Evolutionary conservation across 2,797 vertebrate genomes (phyloP).

Genomic region (Myoxocephalus aenaeus): DNA sequence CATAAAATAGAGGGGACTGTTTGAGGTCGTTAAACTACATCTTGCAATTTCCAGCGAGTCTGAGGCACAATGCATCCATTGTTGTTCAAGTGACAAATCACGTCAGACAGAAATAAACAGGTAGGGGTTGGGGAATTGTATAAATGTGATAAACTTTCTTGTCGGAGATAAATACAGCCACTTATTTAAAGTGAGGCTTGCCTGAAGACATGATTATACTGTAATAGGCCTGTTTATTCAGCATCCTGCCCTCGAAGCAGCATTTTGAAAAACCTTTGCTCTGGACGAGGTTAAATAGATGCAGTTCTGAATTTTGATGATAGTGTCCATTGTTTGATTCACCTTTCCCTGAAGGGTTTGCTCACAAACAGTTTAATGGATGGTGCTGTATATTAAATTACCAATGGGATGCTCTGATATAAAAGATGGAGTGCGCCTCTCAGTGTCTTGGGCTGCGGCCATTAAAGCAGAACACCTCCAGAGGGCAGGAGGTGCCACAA

Average conservation of each 20-base stretch:
- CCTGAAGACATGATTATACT: constrained; percentile 9
- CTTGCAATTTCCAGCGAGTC: constrained; percentile 1
- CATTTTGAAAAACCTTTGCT: constrained; percentile 1
- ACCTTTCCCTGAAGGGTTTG: constrained; percentile 1
- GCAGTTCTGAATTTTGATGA: constrained; percentile 28
- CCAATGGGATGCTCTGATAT: constrained; percentile 18
- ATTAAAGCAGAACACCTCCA: constrained; percentile 7
- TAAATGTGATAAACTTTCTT: constrained; percentile 22
- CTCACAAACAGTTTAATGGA: constrained; percentile 17
- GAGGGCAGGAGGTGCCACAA: not conserved
- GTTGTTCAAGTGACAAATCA: constrained; percentile 15
- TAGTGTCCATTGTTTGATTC: constrained; percentile 7
- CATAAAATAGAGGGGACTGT: not conserved
- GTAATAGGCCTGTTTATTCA: constrained; percentile 9
- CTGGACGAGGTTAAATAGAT: constrained; percentile 17
- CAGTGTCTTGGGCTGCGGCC: not conserved
- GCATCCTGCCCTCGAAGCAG: not conserved
- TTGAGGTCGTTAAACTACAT: constrained; percentile 1
- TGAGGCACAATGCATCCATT: constrained; percentile 2
- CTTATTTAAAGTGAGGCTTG: not conserved
- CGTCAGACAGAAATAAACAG: constrained; percentile 12
- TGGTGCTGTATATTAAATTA: not conserved
- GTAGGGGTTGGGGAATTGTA: not conserved
- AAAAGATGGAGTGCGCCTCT: not conserved
- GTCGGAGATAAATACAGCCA: constrained; percentile 17